phyloP scores from a whole-genome alignment of 30 jellyfish, hydroid and myxozoan genomes.

The Pelagia noctiluca region DNA sequence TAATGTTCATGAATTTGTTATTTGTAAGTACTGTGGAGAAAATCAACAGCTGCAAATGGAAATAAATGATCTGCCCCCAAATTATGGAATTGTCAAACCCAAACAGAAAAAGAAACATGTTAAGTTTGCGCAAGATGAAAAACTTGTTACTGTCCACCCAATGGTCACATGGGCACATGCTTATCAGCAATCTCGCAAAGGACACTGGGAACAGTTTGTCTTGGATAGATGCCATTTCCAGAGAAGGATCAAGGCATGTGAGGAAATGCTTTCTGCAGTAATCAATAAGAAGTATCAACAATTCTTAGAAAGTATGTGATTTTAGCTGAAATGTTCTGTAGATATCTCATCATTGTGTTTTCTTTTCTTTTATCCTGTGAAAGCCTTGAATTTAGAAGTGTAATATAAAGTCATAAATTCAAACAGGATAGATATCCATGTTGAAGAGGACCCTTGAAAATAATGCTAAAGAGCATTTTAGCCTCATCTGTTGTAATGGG shows the following conservation, averaged over 20 bases:
- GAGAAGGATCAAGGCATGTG: constrained; percentile 43
- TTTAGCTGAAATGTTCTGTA: too few species aligned
- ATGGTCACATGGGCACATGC: constrained; percentile 66
- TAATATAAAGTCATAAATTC: too few species aligned
- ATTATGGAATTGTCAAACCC: neutral
- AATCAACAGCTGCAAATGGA: neutral
- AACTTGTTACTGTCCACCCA: constrained; percentile 50
- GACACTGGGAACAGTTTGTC: constrained; percentile 69
- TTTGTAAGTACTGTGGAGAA: neutral
- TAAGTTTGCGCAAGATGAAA: constrained; percentile 45
- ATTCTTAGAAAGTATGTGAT: neutral
- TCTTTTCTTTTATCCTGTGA: too few species aligned
- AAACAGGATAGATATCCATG: too few species aligned
- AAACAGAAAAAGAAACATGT: constrained; percentile 30
- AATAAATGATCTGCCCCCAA: neutral
- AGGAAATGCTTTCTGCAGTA: constrained; percentile 23
- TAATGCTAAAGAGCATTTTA: too few species aligned
- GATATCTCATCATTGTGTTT: too few species aligned
- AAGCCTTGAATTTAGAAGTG: too few species aligned
- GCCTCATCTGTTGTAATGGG: too few species aligned
- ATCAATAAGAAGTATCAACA: constrained; percentile 30
- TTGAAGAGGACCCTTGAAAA: too few species aligned
- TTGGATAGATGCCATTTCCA: constrained; percentile 63
- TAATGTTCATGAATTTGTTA: neutral
- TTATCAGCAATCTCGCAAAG: constrained; percentile 59